Percentiles rank a stretch among this genome's conserved stretches.
These are phyloP conservation scores for Pristionchus pacificus DNA, from an alignment of 1,140 invertebrate species.

Conservation along the genomic window DNA sequence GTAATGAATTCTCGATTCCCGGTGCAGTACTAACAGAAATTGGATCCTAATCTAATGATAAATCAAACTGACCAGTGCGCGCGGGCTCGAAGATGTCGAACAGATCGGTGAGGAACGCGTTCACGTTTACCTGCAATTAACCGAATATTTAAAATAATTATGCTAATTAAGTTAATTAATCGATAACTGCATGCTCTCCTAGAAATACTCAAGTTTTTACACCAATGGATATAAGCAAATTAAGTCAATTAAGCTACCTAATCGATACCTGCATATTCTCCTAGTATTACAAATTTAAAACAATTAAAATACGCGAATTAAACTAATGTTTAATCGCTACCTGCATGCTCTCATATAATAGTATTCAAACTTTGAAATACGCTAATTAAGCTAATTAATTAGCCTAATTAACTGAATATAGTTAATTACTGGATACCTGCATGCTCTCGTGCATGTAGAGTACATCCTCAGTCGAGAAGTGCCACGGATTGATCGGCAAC, in stretches of 20 bases:
- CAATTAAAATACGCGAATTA: no score
- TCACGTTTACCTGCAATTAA: conserved; percentile 70
- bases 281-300: no score
- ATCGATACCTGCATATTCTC: conserved; percentile 63
- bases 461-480: conserved; percentile 90
- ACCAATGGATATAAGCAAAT: conserved; percentile 7
- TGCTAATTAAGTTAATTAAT: no score
- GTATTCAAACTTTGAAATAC: no score
- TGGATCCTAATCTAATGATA: no score
- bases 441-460: conserved; percentile 78
- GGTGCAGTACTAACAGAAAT: no score
- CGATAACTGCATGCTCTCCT: conserved; percentile 62
- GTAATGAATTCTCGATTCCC: no score
- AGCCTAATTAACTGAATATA: no score
- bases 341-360: no score
- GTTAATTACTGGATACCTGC: no score
- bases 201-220: conserved; percentile 75
- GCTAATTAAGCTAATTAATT: conserved; percentile 65
- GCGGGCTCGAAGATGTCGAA: conserved; percentile 80
- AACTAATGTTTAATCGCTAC: no score
- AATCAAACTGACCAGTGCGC: conserved; percentile 19
- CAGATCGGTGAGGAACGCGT: conserved; percentile 88
- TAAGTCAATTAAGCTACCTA: no score
- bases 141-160: background rate
- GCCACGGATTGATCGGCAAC: conserved; percentile 83